A percentile compares a stretch with the other conserved stretches of the same genome.
Evolutionary conservation across 2,888 invertebrate genomes (phyloP).

Genomic region (Slavum lentiscoides): DNA sequence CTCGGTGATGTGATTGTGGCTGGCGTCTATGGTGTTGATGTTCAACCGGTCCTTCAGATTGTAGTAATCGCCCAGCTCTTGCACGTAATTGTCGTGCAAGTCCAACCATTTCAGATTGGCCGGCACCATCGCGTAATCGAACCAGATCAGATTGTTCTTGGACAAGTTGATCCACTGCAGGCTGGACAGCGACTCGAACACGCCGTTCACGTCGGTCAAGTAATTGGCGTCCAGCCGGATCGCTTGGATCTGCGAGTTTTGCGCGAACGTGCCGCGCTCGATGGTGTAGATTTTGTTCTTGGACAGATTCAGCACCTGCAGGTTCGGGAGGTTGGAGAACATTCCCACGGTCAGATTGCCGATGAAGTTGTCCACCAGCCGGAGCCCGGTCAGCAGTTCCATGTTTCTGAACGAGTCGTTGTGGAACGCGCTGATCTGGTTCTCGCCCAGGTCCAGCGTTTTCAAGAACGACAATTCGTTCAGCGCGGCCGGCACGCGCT

Average conservation of each 20-base stretch:
- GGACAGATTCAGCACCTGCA: slow-evolving; percentile 85
- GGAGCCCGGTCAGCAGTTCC: slow-evolving; percentile 81
- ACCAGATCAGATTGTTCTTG: slow-evolving; percentile 89
- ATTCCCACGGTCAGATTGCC: slow-evolving; percentile 82
- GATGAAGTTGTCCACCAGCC: slow-evolving; percentile 87
- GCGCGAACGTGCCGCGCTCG: slow-evolving; percentile 80
- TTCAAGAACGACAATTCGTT: slow-evolving; percentile 81
- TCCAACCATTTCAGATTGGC: slow-evolving; percentile 88
- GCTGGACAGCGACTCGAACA: slow-evolving; percentile 82
- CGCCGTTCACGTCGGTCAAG: slow-evolving; percentile 85
- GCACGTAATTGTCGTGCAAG: slow-evolving; percentile 86
- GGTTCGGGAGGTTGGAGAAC: slow-evolving; percentile 81
- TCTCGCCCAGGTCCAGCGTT: slow-evolving; percentile 88
- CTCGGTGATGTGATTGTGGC: slow-evolving; percentile 84
- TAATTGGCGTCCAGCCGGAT: slow-evolving; percentile 87
- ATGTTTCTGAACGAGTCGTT: slow-evolving; percentile 85
- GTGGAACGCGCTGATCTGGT: slow-evolving; percentile 80
- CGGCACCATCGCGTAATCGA: slow-evolving; percentile 90
- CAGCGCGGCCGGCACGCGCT: slow-evolving; percentile 79
- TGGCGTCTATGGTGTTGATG: slow-evolving; percentile 84
- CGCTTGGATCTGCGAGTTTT: slow-evolving; percentile 80
- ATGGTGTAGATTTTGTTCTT: slow-evolving; percentile 86
- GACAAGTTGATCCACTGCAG: slow-evolving; percentile 85
- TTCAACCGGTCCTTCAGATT: slow-evolving; percentile 75
- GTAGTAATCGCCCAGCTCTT: slow-evolving; percentile 85